phyloP scores from a whole-genome alignment of 2,797 vertebrate species.

The Mormyrus proboscirostris region DNA sequence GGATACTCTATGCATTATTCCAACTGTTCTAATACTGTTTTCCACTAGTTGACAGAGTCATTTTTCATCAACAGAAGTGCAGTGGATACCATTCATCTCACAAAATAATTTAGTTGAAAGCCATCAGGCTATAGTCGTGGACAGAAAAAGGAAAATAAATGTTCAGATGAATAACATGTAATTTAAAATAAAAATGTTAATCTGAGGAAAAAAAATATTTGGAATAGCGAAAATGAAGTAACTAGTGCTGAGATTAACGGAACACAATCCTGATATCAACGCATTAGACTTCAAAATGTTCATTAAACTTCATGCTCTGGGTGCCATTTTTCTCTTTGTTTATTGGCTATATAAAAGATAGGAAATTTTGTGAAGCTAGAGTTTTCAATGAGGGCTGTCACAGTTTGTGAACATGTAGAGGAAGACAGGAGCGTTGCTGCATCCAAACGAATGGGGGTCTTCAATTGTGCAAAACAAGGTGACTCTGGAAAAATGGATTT shows the following conservation, averaged over 20 bases:
- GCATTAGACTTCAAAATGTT: background rate
- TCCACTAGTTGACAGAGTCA: background rate
- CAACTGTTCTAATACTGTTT: background rate
- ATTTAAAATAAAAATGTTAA: background rate
- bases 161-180: background rate
- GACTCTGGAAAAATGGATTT: background rate
- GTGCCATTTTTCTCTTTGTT: background rate
- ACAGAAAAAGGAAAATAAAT: background rate
- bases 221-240: constrained; percentile 33
- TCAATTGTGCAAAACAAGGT: background rate
- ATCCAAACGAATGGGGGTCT: background rate
- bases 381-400: background rate
- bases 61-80: background rate
- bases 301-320: background rate
- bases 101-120: background rate
- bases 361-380: background rate
- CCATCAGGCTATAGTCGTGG: background rate
- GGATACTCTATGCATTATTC: background rate
- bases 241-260: constrained; percentile 44
- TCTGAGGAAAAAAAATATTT: background rate
- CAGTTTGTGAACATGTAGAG: background rate
- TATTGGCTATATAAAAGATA: background rate
- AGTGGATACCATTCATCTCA: background rate
- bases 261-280: constrained; percentile 47
- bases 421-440: background rate